phyloP scores from a whole-genome alignment of 2,797 vertebrate genomes.

The Hemitrygon akajei region DNA sequence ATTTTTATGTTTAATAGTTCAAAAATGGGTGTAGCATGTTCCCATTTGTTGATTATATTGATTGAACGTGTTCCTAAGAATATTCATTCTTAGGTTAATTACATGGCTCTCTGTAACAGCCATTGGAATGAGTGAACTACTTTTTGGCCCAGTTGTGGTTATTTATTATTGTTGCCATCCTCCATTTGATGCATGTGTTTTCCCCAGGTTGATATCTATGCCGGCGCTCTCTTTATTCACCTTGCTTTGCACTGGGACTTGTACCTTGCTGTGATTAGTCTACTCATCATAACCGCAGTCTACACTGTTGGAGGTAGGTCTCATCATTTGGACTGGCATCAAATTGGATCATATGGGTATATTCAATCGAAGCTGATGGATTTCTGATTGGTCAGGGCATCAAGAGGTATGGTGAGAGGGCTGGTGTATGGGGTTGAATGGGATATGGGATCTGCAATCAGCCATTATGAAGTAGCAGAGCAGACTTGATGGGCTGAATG shows the following conservation, averaged over 20 bases:
- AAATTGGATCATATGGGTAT: neutral
- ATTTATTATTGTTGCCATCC: neutral
- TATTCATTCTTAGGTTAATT: neutral
- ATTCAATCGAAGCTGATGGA: no score
- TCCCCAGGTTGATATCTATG: constrained; percentile 88
- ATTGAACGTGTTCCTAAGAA: neutral
- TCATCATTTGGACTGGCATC: neutral
- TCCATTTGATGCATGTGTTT: neutral
- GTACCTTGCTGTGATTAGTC: constrained; percentile 73
- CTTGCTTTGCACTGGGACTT: constrained; percentile 84
- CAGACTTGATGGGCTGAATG: no score
- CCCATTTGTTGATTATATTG: neutral
- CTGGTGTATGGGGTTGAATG: no score
- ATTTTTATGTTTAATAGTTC: neutral
- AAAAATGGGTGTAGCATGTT: neutral
- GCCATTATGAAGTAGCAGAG: no score
- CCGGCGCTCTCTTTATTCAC: constrained; percentile 90
- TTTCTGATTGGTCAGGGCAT: no score
- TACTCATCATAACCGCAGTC: constrained; percentile 77
- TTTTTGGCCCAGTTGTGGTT: neutral
- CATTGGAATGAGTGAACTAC: neutral
- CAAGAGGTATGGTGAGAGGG: no score
- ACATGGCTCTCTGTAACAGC: neutral
- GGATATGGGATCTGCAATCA: no score
- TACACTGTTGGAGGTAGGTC: constrained; percentile 81